These are phyloP conservation scores for Camelus dromedarius DNA, from an alignment of 2,113 vertebrate species.

Conservation along the genomic window DNA sequence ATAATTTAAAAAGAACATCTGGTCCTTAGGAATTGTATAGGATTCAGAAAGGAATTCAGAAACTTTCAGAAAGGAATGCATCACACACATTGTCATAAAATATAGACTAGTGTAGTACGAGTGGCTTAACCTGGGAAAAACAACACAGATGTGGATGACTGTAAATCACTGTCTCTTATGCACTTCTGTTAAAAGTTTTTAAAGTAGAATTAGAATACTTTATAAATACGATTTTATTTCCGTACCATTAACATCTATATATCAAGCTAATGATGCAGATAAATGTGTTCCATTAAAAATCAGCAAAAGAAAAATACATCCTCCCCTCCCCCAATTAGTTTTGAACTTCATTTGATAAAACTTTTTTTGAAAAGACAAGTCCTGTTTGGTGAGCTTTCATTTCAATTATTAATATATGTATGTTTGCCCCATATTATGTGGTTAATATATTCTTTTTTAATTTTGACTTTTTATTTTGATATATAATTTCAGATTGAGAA, in stretches of 20 bases:
- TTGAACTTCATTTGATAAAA: not conserved
- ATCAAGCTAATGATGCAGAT: not conserved
- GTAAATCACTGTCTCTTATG: not conserved
- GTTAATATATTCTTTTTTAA: not conserved
- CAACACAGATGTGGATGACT: not conserved
- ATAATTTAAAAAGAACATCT: not conserved
- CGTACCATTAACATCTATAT: not conserved
- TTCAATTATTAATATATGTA: not conserved
- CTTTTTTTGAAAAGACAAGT: not conserved
- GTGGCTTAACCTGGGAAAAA: not conserved
- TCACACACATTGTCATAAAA: not conserved
- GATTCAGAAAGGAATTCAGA: not conserved
- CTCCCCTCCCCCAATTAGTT: not conserved
- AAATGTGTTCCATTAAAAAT: not conserved
- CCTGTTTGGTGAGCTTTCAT: not conserved
- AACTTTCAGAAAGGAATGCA: not conserved
- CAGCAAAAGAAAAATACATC: not conserved
- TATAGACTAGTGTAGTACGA: not conserved
- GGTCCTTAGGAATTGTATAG: not conserved
- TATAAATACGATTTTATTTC: not conserved
- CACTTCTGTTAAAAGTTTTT: not conserved
- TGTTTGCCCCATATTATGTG: not conserved
- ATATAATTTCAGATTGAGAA: not conserved
- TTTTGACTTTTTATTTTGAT: conserved; percentile 13
- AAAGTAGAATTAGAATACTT: not conserved